phyloP scores from a whole-genome alignment of 2,797 vertebrate genomes.

The Lemur catta region DNA sequence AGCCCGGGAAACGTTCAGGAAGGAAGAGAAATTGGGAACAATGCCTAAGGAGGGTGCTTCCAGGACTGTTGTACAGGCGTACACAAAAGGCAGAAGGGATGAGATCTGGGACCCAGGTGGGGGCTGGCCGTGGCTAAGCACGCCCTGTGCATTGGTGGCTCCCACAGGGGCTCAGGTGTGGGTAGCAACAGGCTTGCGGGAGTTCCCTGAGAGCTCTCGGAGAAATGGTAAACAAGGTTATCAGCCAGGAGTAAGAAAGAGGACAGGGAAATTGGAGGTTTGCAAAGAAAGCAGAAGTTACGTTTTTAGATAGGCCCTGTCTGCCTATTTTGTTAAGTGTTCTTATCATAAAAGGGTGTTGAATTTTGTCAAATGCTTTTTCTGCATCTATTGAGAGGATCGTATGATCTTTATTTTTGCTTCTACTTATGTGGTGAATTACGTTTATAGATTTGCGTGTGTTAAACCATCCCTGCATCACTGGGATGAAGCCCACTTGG shows the following conservation, averaged over 20 bases:
- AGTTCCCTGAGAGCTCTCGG: neutral
- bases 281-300: no score
- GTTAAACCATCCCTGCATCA: no score
- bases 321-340: no score
- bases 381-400: no score
- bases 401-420: no score
- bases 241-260: neutral
- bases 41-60: neutral
- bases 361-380: no score
- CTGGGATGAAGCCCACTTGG: no score
- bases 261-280: neutral
- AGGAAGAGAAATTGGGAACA: neutral
- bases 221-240: neutral
- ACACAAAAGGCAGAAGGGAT: neutral
- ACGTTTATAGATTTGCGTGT: no score
- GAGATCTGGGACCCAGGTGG: neutral
- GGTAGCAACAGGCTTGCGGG: neutral
- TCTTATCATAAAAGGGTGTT: no score
- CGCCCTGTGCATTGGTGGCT: neutral
- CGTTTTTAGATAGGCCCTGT: no score
- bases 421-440: no score
- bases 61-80: neutral
- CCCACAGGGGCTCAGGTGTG: neutral
- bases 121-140: neutral
- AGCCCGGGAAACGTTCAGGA: neutral